Conservation (phyloP, 2,888 invertebrate genomes). For the Eupithecia pulchellata region DNA sequence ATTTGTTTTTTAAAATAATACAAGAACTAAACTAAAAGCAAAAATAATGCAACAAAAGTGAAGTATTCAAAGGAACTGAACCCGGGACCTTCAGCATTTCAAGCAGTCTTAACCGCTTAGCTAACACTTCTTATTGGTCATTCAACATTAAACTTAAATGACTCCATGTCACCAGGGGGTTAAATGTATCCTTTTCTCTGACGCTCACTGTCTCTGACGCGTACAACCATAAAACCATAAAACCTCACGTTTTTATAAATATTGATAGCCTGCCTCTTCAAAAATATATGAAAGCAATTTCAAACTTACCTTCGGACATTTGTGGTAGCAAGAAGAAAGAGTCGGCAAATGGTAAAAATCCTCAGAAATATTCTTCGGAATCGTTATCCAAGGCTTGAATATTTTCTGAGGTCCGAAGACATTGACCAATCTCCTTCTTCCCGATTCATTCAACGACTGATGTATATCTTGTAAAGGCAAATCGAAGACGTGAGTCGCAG, state of each 20-base stretch:
- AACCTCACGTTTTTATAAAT: not conserved
- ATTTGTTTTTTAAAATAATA: too few species aligned
- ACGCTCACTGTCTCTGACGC: too few species aligned
- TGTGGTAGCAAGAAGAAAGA: constrained; percentile 68
- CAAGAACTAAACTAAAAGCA: too few species aligned
- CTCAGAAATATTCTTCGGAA: constrained; percentile 60
- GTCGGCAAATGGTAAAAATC: constrained; percentile 62
- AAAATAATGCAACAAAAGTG: too few species aligned
- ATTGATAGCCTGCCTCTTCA: not conserved
- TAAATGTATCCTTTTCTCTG: too few species aligned
- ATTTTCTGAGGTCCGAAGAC: constrained; percentile 63
- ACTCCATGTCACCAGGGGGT: too few species aligned
- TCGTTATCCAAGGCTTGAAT: constrained; percentile 61
- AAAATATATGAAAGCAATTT: not conserved
- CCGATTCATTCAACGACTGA: constrained; percentile 49
- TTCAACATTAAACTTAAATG: too few species aligned
- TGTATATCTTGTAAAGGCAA: constrained; percentile 61
- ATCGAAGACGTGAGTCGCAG: constrained; percentile 66
- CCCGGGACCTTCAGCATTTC: too few species aligned
- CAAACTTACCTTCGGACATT: constrained; percentile 66
- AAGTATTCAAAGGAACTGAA: too few species aligned
- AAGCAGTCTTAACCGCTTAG: too few species aligned
- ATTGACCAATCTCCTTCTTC: constrained; percentile 58
- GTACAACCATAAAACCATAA: too few species aligned
- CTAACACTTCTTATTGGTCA: too few species aligned